These are phyloP conservation scores for Hiodon alosoides DNA, from an alignment of 2,113 vertebrate species.

Conservation along the genomic window DNA sequence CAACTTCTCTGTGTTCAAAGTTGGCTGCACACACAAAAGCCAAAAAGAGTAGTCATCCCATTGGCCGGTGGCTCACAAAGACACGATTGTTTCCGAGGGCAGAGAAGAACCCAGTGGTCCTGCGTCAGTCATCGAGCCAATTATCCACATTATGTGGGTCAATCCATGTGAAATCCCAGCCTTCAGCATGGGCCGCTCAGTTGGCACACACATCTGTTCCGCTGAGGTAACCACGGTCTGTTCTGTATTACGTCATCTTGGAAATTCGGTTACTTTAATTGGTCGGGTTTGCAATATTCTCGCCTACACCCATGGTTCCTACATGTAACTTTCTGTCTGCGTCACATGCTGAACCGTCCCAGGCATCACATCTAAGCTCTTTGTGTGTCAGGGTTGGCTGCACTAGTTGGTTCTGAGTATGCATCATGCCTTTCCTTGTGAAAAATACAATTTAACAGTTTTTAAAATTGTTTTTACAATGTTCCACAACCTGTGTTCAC, in stretches of 20 bases:
- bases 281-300: no score
- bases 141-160: conserved; percentile 6
- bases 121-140: conserved; percentile 19
- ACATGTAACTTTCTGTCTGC: no score
- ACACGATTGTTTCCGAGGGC: conserved; percentile 37
- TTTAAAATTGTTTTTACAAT: no score
- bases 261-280: not conserved
- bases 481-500: no score
- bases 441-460: no score
- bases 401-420: no score
- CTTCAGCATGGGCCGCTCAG: not conserved
- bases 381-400: no score
- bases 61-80: conserved; percentile 44
- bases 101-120: conserved; percentile 20
- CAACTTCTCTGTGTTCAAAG: conserved; percentile 22
- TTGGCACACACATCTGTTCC: not conserved
- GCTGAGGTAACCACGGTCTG: not conserved
- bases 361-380: no score
- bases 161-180: conserved; percentile 5
- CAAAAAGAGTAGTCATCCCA: conserved; percentile 32
- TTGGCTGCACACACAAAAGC: conserved; percentile 42
- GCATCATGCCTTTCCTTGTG: no score
- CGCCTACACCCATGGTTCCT: no score
- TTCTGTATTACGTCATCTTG: not conserved
- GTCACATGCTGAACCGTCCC: no score